phyloP scores from a whole-genome alignment of 1,140 invertebrate species.

The Megathymus violae region DNA sequence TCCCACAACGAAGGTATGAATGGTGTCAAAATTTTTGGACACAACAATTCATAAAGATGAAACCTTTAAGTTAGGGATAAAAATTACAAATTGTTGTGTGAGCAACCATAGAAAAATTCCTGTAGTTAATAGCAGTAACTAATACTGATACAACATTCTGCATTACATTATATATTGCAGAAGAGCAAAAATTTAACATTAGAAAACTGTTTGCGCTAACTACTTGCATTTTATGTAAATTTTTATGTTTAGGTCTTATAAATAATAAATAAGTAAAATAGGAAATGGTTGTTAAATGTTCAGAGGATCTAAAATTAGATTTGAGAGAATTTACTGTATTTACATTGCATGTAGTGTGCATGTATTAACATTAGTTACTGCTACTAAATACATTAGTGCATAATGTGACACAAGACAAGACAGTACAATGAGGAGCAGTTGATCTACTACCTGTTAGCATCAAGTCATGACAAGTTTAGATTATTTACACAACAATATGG shows the following conservation, averaged over 20 bases:
- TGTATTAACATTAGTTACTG: background rate
- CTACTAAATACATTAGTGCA: background rate
- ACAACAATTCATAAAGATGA: slow-evolving; percentile 1
- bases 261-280: no score
- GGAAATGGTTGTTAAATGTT: background rate
- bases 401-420: slow-evolving; percentile 11
- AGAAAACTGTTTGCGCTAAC: no score
- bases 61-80: no score
- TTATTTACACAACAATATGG: slow-evolving; percentile 30
- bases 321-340: no score
- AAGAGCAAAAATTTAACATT: no score
- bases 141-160: no score
- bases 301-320: no score
- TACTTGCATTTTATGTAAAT: no score
- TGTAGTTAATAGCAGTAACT: slow-evolving; percentile 7
- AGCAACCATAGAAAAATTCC: slow-evolving; percentile 1
- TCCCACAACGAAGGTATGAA: background rate
- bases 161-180: no score
- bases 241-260: no score
- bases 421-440: slow-evolving; percentile 24
- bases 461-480: slow-evolving; percentile 35
- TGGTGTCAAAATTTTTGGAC: background rate
- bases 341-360: no score
- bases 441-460: slow-evolving; percentile 41
- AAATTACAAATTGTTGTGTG: slow-evolving; percentile 16